These are phyloP conservation scores for Halocynthia roretzi DNA, from an alignment of 23 tunicate genomes.

Conservation along the genomic window DNA sequence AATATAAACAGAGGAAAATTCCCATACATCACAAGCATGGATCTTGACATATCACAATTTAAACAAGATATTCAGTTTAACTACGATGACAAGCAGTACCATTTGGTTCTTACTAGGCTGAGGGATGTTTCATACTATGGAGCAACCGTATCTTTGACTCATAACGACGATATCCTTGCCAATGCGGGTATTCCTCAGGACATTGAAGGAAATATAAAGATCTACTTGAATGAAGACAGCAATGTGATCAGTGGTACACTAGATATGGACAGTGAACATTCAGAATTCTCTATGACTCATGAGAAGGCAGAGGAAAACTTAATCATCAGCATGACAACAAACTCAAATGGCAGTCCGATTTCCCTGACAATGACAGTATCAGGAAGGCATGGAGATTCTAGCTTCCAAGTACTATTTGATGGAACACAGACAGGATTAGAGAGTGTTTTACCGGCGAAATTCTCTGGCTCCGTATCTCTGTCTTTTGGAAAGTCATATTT, in stretches of 20 bases:
- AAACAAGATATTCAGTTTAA: no score
- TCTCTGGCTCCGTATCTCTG: background rate
- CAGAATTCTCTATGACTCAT: no score
- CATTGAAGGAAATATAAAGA: no score
- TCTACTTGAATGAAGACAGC: no score
- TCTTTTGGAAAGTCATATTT: background rate
- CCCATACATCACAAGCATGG: no score
- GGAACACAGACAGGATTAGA: constrained; percentile 5
- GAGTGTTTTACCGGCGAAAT: background rate
- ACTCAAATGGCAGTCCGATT: background rate
- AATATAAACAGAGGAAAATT: constrained; percentile 4
- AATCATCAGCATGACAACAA: background rate
- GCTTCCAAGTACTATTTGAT: background rate
- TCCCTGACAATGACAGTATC: background rate
- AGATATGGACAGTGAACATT: no score
- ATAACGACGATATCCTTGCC: background rate
- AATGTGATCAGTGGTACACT: no score
- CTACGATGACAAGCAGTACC: no score
- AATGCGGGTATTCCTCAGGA: constrained; percentile 1
- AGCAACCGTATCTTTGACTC: background rate
- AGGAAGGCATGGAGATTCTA: background rate
- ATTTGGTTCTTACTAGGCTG: no score
- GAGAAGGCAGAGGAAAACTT: no score
- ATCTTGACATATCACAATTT: no score
- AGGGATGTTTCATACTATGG: no score